Conservation (phyloP, 2,113 vertebrate species). For the Syrrhaptes paradoxus region DNA sequence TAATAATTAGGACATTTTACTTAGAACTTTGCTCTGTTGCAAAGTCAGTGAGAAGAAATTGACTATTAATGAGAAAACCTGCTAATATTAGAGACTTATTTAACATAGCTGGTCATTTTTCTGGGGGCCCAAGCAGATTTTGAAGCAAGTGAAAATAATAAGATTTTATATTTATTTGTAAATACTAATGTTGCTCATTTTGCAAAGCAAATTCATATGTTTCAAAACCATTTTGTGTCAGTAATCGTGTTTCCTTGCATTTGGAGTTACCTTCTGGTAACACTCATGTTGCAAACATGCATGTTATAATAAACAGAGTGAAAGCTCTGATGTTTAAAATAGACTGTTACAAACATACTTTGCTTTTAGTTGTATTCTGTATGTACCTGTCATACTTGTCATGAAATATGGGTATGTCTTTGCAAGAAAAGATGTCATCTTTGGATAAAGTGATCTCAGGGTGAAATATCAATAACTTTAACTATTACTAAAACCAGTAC, state of each 20-base stretch:
- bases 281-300: not conserved
- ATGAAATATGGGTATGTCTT: not conserved
- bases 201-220: not conserved
- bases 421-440: not conserved
- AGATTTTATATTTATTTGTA: not conserved
- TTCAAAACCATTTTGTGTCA: not conserved
- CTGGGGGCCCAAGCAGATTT: not conserved
- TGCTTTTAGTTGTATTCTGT: not conserved
- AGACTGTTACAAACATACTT: not conserved
- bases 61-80: not conserved
- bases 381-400: not conserved
- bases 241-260: not conserved
- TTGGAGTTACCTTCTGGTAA: not conserved
- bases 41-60: constrained; percentile 7
- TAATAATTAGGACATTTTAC: constrained; percentile 28
- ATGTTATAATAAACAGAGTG: not conserved
- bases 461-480: not conserved
- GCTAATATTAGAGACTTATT: not conserved
- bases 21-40: not conserved
- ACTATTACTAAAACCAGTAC: not conserved
- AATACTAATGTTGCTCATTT: not conserved
- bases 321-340: not conserved
- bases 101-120: not conserved
- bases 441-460: not conserved
- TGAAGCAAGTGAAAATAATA: not conserved